Conservation (phyloP, 37 sponge, comb jelly and placozoan genomes). For the Axinella damicornis region DNA sequence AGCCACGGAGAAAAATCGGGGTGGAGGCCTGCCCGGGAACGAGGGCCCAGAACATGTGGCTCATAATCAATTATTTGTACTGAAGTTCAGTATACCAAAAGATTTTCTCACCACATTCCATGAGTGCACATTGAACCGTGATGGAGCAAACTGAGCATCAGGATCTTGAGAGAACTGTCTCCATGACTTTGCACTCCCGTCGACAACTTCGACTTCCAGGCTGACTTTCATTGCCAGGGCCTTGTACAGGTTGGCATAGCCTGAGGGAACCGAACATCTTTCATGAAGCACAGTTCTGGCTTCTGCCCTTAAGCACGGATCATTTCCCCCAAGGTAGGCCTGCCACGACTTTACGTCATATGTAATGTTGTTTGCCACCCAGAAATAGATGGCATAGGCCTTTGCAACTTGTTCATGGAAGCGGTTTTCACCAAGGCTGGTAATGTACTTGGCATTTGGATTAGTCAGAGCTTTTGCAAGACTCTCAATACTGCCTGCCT, state of each 20-base stretch:
- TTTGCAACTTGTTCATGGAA: background rate
- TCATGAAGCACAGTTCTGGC: background rate
- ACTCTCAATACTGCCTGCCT: background rate
- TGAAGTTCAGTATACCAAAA: too few relatives aligned
- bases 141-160: background rate
- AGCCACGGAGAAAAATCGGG: too few relatives aligned
- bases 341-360: conserved; percentile 24
- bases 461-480: background rate
- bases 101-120: conserved; percentile 57
- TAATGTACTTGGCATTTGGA: background rate
- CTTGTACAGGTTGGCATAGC: conserved; percentile 25
- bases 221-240: background rate
- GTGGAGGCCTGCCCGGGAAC: too few relatives aligned
- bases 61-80: too few relatives aligned
- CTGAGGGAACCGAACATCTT: background rate
- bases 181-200: conserved; percentile 5
- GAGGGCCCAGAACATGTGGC: too few relatives aligned
- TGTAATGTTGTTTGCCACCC: conserved; percentile 30
- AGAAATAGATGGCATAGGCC: conserved; percentile 20
- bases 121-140: conserved; percentile 9
- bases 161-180: background rate
- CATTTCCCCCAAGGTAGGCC: background rate
- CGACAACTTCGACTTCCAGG: background rate
- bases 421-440: background rate
- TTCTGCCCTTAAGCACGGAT: background rate